phyloP scores from a whole-genome alignment of 2,113 vertebrate species.

The Camelus dromedarius region DNA sequence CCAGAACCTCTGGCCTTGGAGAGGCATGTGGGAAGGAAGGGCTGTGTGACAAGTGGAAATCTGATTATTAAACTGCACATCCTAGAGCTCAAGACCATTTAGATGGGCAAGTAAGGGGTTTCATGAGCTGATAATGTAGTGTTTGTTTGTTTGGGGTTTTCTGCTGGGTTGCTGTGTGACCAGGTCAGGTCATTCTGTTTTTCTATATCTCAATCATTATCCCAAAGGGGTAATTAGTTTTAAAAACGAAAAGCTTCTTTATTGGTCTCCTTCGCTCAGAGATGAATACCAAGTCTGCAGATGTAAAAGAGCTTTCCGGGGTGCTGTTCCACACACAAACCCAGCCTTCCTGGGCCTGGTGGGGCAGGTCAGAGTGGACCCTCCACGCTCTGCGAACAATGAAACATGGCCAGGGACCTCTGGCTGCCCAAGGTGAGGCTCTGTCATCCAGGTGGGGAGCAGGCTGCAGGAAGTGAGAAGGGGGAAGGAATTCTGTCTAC shows the following conservation, averaged over 20 bases:
- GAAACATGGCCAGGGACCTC: background rate
- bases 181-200: constrained; percentile 10
- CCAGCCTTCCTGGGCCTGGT: background rate
- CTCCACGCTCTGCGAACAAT: background rate
- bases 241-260: background rate
- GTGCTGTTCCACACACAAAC: background rate
- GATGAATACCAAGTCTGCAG: background rate
- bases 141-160: background rate
- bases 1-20: background rate
- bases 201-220: background rate
- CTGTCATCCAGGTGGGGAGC: background rate
- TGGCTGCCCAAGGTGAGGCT: background rate
- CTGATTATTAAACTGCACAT: background rate
- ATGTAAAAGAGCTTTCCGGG: background rate
- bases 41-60: background rate
- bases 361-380: background rate
- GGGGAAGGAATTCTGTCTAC: background rate
- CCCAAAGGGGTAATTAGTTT: background rate
- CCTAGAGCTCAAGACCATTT: background rate
- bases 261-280: background rate
- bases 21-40: background rate
- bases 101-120: background rate
- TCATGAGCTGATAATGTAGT: background rate
- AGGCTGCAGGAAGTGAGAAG: background rate
- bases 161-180: background rate